These are phyloP conservation scores for Marmota monax DNA, from an alignment of 2,113 vertebrate genomes.

Conservation along the genomic window DNA sequence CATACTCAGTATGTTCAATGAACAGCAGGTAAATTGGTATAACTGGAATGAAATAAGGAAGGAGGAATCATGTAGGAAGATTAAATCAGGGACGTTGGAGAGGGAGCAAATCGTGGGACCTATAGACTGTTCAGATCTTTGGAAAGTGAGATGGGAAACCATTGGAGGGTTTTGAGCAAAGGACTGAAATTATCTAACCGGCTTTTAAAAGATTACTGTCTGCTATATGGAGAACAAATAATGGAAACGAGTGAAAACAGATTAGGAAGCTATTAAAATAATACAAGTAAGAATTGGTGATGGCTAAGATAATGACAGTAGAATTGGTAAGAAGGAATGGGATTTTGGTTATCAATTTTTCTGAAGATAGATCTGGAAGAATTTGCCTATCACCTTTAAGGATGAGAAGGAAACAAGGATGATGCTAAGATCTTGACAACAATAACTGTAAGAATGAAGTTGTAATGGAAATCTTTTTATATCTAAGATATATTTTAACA, in stretches of 20 bases:
- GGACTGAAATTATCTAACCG: neutral
- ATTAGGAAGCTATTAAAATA: slow-evolving; percentile 38
- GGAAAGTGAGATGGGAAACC: neutral
- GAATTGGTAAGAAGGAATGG: neutral
- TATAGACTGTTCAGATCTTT: neutral
- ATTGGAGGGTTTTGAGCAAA: slow-evolving; percentile 19
- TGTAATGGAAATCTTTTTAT: slow-evolving; percentile 46
- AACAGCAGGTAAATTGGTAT: neutral
- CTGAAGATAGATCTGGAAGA: slow-evolving; percentile 19
- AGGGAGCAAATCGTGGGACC: neutral
- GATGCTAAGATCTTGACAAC: slow-evolving; percentile 36
- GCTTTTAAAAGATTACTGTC: neutral
- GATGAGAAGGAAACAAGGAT: slow-evolving; percentile 6
- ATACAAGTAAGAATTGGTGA: neutral
- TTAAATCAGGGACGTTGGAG: neutral
- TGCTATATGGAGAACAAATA: neutral
- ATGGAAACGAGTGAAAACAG: neutral
- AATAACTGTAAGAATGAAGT: neutral
- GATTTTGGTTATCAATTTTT: slow-evolving; percentile 16
- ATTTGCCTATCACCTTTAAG: neutral
- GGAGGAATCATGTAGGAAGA: neutral
- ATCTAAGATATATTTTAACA: neutral
- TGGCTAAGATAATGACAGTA: neutral
- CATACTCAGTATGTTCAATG: neutral
- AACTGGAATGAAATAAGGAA: slow-evolving; percentile 14